A percentile compares a stretch with the other conserved stretches of the same genome.
Evolutionary conservation across 2,797 vertebrate genomes (phyloP).

Genomic region (Pterois miles): DNA sequence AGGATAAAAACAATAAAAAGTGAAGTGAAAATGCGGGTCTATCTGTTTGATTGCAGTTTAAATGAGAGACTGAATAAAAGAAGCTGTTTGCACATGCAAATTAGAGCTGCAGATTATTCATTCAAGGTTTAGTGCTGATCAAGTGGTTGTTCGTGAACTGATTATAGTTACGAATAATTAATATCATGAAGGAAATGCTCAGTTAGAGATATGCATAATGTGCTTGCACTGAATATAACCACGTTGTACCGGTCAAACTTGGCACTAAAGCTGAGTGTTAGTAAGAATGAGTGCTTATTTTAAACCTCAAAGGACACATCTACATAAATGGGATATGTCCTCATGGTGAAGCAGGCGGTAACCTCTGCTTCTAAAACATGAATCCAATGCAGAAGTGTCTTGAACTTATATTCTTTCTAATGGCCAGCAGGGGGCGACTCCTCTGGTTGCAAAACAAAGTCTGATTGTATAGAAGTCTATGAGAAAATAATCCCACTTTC

Average conservation of each 20-base stretch:
- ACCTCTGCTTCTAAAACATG: not conserved
- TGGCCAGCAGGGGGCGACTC: too few relatives aligned
- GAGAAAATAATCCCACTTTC: too few relatives aligned
- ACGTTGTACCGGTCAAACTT: constrained; percentile 13
- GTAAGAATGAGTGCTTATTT: not conserved
- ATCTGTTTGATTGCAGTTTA: constrained; percentile 49
- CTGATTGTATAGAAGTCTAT: too few relatives aligned
- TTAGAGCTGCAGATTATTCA: constrained; percentile 53
- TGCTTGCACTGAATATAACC: constrained; percentile 39
- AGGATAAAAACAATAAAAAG: not conserved
- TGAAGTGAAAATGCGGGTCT: constrained; percentile 5
- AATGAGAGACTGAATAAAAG: constrained; percentile 48
- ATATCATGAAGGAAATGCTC: constrained; percentile 61
- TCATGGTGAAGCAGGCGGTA: not conserved
- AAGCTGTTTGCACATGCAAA: constrained; percentile 68
- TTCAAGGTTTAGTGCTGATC: constrained; percentile 64
- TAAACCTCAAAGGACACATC: not conserved
- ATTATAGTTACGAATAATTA: constrained; percentile 76
- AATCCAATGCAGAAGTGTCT: not conserved
- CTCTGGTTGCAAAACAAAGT: too few relatives aligned
- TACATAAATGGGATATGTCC: not conserved
- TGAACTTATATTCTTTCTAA: too few relatives aligned
- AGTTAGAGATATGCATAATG: constrained; percentile 63
- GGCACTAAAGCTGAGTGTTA: not conserved
- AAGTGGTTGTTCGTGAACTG: constrained; percentile 67